These are phyloP conservation scores for Leuciscus waleckii DNA, from an alignment of 2,797 vertebrate genomes.

Conservation along the genomic window DNA sequence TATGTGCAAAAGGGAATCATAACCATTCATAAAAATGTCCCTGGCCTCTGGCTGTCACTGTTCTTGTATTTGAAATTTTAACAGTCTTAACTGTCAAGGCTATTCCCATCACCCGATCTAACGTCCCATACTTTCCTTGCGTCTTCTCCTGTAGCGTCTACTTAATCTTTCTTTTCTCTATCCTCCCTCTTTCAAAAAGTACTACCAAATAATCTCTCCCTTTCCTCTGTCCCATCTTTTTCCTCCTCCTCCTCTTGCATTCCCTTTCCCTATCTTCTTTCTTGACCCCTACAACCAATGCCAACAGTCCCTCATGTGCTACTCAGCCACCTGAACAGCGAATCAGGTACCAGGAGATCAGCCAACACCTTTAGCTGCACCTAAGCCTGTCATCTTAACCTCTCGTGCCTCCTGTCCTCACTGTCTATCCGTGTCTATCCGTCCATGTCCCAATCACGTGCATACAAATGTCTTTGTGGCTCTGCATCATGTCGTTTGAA, in stretches of 20 bases:
- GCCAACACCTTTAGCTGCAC: slow-evolving; percentile 52
- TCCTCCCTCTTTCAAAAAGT: slow-evolving; percentile 36
- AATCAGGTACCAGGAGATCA: slow-evolving; percentile 87
- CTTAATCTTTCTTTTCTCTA: slow-evolving; percentile 46
- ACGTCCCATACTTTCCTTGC: slow-evolving; percentile 10
- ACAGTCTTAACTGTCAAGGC: neutral
- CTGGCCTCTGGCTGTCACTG: neutral
- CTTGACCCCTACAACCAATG: slow-evolving; percentile 57
- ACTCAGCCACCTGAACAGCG: slow-evolving; percentile 88
- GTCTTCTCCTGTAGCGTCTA: slow-evolving; percentile 2
- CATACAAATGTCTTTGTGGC: slow-evolving; percentile 45
- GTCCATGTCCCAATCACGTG: slow-evolving; percentile 27
- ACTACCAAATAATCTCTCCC: slow-evolving; percentile 45
- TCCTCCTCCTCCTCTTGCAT: slow-evolving; percentile 43
- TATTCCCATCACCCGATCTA: neutral
- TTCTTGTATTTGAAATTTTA: neutral
- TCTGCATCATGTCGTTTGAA: slow-evolving; percentile 52
- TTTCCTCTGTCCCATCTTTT: slow-evolving; percentile 43
- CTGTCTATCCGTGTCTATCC: slow-evolving; percentile 24
- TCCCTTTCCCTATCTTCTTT: slow-evolving; percentile 47
- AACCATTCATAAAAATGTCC: neutral
- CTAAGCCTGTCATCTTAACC: slow-evolving; percentile 36
- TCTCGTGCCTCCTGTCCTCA: slow-evolving; percentile 19
- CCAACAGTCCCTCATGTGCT: slow-evolving; percentile 74
- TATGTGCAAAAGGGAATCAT: neutral